These are phyloP conservation scores for Galerucella calmariensis DNA, from an alignment of 2,888 invertebrate genomes.

Conservation along the genomic window DNA sequence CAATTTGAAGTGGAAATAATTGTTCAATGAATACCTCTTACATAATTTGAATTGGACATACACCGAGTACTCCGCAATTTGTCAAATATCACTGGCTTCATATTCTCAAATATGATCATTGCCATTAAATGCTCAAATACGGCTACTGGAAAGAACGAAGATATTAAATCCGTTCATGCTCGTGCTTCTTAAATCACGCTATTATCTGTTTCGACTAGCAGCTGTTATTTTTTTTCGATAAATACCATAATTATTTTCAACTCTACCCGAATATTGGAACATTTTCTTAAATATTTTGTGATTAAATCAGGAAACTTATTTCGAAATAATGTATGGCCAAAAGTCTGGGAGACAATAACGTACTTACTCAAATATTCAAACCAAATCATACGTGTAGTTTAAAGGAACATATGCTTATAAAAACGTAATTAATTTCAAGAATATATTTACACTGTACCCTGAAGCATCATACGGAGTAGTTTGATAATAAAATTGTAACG, in stretches of 20 bases:
- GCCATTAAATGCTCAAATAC: not conserved
- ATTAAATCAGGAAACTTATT: no score
- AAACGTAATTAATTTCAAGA: no score
- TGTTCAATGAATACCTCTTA: not conserved
- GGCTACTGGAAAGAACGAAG: constrained; percentile 3
- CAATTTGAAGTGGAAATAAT: not conserved
- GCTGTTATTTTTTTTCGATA: constrained; percentile 20
- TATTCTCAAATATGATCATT: constrained; percentile 2
- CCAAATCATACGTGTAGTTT: no score
- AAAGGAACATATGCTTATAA: no score
- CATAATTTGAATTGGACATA: not conserved
- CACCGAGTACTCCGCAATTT: not conserved
- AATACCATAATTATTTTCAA: constrained; percentile 1
- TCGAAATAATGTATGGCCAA: no score
- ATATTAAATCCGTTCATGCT: constrained; percentile 2
- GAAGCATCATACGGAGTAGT: no score
- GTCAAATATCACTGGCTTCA: not conserved
- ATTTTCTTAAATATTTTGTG: no score
- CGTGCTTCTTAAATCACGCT: constrained; percentile 23
- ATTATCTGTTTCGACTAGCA: constrained; percentile 15
- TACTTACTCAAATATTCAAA: no score
- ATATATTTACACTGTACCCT: no score
- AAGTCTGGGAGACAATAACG: no score
- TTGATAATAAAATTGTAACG: no score
- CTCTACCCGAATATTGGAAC: not conserved